A percentile compares a stretch with the other conserved stretches of the same genome.
phyloP scores from a whole-genome alignment of 2,797 vertebrate species.

The Diglossa cyanea region DNA sequence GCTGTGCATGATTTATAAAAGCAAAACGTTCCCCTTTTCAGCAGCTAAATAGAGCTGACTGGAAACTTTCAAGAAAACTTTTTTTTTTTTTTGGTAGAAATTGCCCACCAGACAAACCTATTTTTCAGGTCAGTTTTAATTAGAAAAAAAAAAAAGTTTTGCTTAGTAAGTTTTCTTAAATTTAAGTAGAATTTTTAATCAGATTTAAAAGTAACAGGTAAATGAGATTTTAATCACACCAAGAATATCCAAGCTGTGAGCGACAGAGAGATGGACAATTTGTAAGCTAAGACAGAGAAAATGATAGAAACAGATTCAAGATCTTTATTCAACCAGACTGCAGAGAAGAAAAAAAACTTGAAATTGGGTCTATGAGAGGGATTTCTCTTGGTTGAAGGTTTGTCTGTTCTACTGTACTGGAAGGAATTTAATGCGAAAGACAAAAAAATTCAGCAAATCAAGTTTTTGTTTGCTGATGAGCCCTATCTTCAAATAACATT shows the following conservation, averaged over 20 bases:
- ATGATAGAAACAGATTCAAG: neutral
- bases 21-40: neutral
- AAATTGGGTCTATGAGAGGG: neutral
- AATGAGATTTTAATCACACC: neutral
- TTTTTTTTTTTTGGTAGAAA: neutral
- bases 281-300: neutral
- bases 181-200: neutral
- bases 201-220: neutral
- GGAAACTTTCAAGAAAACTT: neutral
- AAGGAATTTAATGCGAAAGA: neutral
- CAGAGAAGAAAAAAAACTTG: neutral
- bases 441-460: neutral
- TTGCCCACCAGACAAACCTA: neutral
- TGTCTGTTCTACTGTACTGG: neutral
- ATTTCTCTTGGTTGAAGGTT: neutral
- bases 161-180: neutral
- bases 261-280: neutral
- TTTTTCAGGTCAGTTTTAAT: neutral
- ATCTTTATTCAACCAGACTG: neutral
- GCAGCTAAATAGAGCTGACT: neutral
- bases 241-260: neutral
- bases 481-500: constrained; percentile 3
- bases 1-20: neutral
- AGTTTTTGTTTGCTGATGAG: neutral
- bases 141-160: neutral